phyloP scores from a whole-genome alignment of 2,797 vertebrate genomes.

The Mus caroli region DNA sequence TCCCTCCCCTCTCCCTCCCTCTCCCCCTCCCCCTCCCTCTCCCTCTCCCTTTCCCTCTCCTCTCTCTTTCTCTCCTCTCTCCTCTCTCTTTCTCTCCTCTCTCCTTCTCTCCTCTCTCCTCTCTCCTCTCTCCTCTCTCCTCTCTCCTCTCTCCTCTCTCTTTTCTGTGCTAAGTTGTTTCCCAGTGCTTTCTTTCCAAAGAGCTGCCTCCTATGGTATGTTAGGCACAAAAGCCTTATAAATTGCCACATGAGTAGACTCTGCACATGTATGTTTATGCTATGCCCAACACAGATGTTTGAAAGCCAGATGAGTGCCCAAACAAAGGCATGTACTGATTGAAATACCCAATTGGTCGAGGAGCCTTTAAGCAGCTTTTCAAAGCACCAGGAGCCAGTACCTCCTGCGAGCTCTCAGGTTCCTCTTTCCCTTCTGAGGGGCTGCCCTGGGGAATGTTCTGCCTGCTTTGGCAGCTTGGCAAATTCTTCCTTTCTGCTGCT shows the following conservation, averaged over 20 bases:
- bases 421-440: conserved; percentile 11
- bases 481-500: conserved; percentile 40
- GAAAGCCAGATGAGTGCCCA: neutral
- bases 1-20: too few relatives aligned
- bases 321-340: neutral
- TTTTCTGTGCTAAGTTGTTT: neutral
- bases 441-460: conserved; percentile 20
- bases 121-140: neutral
- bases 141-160: neutral
- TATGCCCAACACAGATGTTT: neutral
- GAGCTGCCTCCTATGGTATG: neutral
- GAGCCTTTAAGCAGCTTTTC: neutral
- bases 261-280: neutral
- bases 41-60: neutral
- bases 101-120: too few relatives aligned
- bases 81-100: neutral
- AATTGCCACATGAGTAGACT: neutral
- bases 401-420: neutral
- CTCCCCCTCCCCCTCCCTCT: accelerated
- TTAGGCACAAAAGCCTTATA: conserved; percentile 21
- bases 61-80: too few relatives aligned
- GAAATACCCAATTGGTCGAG: neutral
- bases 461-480: conserved; percentile 59
- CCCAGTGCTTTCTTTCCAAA: neutral
- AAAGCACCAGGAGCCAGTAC: neutral